Percentiles rank a stretch among this genome's conserved stretches.
Evolutionary conservation across 2,888 invertebrate genomes (phyloP).

Genomic region (Drosophila koepferae): DNA sequence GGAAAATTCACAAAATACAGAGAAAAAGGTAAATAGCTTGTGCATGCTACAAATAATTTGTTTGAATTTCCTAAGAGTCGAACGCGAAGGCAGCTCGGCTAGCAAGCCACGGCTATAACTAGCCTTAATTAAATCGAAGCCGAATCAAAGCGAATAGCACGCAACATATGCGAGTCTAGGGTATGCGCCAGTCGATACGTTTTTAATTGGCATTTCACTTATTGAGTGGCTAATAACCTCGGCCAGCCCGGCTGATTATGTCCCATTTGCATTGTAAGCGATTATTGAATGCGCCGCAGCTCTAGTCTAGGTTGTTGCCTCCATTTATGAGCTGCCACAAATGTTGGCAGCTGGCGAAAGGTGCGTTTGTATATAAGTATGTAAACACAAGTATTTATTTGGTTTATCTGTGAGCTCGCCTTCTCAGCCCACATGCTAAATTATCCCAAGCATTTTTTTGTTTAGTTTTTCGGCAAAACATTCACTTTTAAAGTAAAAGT

Average conservation of each 20-base stretch:
- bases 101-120: conserved; percentile 4
- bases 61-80: conserved; percentile 53
- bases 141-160: not conserved
- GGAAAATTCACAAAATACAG: conserved; percentile 55
- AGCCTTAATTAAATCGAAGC: conserved; percentile 1
- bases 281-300: conserved; percentile 31
- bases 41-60: conserved; percentile 63
- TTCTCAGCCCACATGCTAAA: conserved; percentile 35
- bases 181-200: conserved; percentile 9
- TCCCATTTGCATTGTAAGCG: conserved; percentile 47
- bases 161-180: not conserved
- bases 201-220: conserved; percentile 48
- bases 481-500: conserved; percentile 58
- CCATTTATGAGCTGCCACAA: conserved; percentile 24
- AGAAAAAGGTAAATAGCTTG: conserved; percentile 29
- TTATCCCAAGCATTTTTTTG: conserved; percentile 15
- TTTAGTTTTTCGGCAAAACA: conserved; percentile 32
- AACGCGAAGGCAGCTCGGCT: not conserved
- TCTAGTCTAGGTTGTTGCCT: conserved; percentile 43
- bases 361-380: not conserved
- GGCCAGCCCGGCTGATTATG: conserved; percentile 45
- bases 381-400: not conserved
- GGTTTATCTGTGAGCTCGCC: conserved; percentile 15
- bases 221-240: conserved; percentile 54
- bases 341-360: conserved; percentile 27